phyloP scores from a whole-genome alignment of 2,888 invertebrate species.

The Melikaiella ostensackeni region DNA sequence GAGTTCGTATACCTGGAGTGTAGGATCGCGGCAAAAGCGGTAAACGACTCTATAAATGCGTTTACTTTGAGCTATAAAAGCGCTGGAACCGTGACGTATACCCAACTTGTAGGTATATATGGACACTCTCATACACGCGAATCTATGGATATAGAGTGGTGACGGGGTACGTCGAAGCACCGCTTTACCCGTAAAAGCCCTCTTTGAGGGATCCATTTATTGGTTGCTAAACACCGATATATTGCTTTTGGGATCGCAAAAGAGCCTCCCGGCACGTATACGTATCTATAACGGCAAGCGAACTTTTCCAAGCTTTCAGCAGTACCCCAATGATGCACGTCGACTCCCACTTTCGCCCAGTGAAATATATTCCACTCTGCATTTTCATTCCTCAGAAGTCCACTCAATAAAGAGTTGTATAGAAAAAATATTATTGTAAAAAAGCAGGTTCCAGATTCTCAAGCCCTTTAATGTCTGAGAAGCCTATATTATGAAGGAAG shows the following conservation, averaged over 20 bases:
- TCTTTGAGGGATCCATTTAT: slow-evolving; percentile 77
- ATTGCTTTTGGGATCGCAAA: slow-evolving; percentile 73
- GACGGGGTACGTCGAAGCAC: slow-evolving; percentile 66
- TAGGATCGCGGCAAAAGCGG: slow-evolving; percentile 60
- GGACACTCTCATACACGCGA: slow-evolving; percentile 27
- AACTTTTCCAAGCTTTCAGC: slow-evolving; percentile 71
- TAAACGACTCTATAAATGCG: slow-evolving; percentile 74
- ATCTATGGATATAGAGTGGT: slow-evolving; percentile 48
- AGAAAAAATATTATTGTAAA: too few species aligned
- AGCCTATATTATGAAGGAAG: too few species aligned
- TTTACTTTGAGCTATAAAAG: slow-evolving; percentile 75
- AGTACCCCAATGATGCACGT: slow-evolving; percentile 59
- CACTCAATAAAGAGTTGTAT: too few species aligned
- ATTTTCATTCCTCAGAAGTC: too few species aligned
- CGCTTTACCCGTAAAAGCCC: slow-evolving; percentile 75
- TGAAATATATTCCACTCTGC: too few species aligned
- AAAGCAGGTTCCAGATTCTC: too few species aligned
- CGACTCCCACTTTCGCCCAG: background rate
- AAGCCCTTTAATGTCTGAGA: too few species aligned
- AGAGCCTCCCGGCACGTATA: slow-evolving; percentile 58
- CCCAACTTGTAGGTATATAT: slow-evolving; percentile 51
- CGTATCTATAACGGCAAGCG: slow-evolving; percentile 55
- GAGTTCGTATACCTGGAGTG: slow-evolving; percentile 62
- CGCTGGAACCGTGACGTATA: slow-evolving; percentile 67
- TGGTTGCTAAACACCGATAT: slow-evolving; percentile 78